These are phyloP conservation scores for Holcopasites calliopsidis DNA, from an alignment of 1,140 invertebrate genomes.

Conservation along the genomic window DNA sequence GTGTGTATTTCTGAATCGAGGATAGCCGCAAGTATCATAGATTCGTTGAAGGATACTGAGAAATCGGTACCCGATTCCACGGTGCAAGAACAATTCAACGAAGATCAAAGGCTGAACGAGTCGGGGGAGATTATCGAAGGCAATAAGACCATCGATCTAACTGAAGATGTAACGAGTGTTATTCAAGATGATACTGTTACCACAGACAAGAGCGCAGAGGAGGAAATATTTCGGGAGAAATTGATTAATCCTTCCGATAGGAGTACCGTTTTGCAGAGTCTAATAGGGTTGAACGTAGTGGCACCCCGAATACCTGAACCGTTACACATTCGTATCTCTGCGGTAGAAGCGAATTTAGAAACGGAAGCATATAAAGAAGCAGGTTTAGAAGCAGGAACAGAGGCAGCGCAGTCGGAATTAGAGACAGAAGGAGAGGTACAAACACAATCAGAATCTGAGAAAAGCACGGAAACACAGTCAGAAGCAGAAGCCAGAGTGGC, in stretches of 20 bases:
- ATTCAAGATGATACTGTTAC: background rate
- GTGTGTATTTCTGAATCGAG: background rate
- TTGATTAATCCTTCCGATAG: background rate
- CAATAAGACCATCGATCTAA: background rate
- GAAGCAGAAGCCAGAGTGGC: too few relatives aligned
- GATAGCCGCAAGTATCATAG: background rate
- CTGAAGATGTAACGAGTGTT: background rate
- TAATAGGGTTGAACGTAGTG: too few relatives aligned
- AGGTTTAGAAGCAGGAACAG: too few relatives aligned
- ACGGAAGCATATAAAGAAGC: too few relatives aligned
- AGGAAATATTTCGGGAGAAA: background rate
- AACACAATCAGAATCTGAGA: too few relatives aligned
- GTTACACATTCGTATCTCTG: background rate
- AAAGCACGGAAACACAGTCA: too few relatives aligned
- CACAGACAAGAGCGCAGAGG: background rate
- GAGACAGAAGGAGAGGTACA: background rate
- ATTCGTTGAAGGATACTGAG: background rate
- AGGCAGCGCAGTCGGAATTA: too few relatives aligned
- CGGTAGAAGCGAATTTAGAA: background rate
- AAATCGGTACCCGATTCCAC: conserved; percentile 3
- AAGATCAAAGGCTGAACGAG: background rate
- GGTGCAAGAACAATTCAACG: background rate
- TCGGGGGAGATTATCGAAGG: background rate
- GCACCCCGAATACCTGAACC: background rate
- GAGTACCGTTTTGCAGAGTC: too few relatives aligned